A percentile compares a stretch with the other conserved stretches of the same genome.
These are phyloP conservation scores for Coptodon rendalli DNA, from an alignment of 2,113 vertebrate genomes.

Conservation along the genomic window DNA sequence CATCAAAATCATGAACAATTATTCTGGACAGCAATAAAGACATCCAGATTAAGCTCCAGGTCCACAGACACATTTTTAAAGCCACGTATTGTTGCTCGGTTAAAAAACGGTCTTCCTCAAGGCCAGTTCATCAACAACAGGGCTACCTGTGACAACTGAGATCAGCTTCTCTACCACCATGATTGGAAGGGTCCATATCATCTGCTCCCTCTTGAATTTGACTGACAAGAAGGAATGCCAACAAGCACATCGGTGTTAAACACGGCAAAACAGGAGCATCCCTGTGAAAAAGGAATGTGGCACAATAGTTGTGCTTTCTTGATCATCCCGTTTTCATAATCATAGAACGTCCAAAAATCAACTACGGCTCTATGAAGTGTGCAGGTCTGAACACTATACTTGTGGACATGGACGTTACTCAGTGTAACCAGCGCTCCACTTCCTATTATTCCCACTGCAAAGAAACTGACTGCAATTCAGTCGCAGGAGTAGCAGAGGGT, in stretches of 20 bases:
- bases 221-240: neutral
- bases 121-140: neutral
- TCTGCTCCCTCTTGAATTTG: neutral
- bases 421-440: neutral
- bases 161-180: neutral
- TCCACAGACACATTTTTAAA: neutral
- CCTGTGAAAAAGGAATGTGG: neutral
- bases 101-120: neutral
- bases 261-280: neutral
- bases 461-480: neutral
- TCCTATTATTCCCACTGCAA: neutral
- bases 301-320: neutral
- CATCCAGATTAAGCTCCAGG: neutral
- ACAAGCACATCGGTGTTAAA: fast-evolving
- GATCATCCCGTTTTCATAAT: neutral
- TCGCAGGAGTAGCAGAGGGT: fast-evolving
- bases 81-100: fast-evolving
- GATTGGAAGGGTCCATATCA: neutral
- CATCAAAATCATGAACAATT: neutral
- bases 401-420: neutral
- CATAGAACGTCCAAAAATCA: neutral
- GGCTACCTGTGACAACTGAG: fast-evolving
- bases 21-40: fast-evolving
- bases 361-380: neutral
- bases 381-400: neutral